Evolutionary conservation across 2,888 invertebrate species (phyloP), one percentile per base, ranked within the genome.

Genomic region (Scaeva pyrastri): DNA sequence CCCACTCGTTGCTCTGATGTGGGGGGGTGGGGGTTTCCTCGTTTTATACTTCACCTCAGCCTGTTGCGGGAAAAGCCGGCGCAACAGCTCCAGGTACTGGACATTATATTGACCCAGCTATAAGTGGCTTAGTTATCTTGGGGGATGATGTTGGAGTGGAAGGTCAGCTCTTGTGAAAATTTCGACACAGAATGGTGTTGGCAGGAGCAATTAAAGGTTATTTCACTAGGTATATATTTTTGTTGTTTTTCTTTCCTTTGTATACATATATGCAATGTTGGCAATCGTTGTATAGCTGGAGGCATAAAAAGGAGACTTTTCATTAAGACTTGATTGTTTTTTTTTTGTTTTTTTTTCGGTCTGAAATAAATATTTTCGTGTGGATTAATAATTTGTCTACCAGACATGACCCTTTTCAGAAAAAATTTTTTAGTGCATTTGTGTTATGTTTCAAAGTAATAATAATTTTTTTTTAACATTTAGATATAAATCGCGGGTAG

Each of bases 51-150:
- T 16, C n/a, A 5, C 14, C 8, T 43, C n/a, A n/a, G 78, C 83
- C 79, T 78, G 78, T 83, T 78, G 83, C 83, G 71, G 78, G 70
- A 70, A 68, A 48, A 21, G 14, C 39, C 39, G 11, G 1, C 36
- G 36, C 50, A 62, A 43, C 58, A 58, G 36, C 62, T 50, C 2
- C 12, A 58, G 76, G 71, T 31, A 31, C 75, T 78, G 55, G 16
- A 21, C 21, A 60, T n/a, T n/a, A n/a, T n/a, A 56, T 39, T 78
- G 55, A 43, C 52, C 26, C 36, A 68, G 73, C 52, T n/a, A n/a
- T 73, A 77, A 77, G 68, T 55, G 77, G 55, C 68, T 68, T 45
- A 45, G 55, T 55, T 70, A 58, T 58, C 70, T 58, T 58, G 16
- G 41, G 48, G 39, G 39, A 45, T 26, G 26, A 4, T 26, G 2